phyloP scores from a whole-genome alignment of 2,113 vertebrate genomes.

The Pungitius pungitius region DNA sequence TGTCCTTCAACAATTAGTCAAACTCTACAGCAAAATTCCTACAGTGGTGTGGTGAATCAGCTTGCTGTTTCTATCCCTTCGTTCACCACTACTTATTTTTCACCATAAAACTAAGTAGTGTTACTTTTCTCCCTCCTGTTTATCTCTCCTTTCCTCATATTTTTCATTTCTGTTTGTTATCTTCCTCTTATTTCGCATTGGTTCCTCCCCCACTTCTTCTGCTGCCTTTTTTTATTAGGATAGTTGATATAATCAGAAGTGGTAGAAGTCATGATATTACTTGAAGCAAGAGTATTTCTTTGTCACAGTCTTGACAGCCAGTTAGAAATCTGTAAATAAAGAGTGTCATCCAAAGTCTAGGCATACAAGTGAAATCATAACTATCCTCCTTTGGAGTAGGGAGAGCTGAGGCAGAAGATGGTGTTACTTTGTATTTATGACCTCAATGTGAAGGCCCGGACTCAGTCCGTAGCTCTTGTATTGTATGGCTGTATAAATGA shows the following conservation, averaged over 20 bases:
- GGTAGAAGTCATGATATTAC: background rate
- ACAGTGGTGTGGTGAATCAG: background rate
- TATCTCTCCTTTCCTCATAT: background rate
- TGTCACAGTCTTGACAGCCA: background rate
- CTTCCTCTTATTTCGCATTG: background rate
- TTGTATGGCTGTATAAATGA: conserved; percentile 8
- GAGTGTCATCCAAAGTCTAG: background rate
- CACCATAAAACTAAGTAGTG: no score
- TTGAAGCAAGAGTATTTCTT: background rate
- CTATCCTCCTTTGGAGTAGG: background rate
- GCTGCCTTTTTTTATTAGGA: background rate
- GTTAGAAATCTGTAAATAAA: background rate
- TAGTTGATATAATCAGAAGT: background rate
- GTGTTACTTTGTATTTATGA: background rate
- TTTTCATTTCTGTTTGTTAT: background rate
- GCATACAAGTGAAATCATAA: background rate
- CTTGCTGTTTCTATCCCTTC: background rate
- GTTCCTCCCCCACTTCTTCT: background rate
- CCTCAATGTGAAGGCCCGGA: background rate
- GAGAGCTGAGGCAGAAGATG: background rate
- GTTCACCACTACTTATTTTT: background rate
- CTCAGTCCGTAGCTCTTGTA: conserved; percentile 6
- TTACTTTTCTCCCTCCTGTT: background rate
- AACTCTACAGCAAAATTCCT: background rate
- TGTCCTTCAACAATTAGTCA: background rate